Conservation (phyloP, 2,888 invertebrate species). For the Drosophila antonietae region DNA sequence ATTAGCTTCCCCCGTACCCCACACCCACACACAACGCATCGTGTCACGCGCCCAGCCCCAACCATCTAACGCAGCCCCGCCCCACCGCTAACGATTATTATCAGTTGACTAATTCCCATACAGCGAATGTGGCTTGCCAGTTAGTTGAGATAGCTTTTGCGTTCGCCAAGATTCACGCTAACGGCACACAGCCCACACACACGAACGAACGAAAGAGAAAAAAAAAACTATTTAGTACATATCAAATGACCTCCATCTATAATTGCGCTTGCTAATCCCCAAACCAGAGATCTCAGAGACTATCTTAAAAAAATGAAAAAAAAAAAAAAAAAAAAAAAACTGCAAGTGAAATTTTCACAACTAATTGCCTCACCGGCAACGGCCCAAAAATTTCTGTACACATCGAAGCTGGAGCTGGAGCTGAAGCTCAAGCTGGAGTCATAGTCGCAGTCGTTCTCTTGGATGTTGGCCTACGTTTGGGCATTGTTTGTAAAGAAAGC, state of each 20-base stretch:
- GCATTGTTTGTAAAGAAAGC: slow-evolving; percentile 75
- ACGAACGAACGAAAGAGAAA: not conserved
- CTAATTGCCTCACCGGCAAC: slow-evolving; percentile 69
- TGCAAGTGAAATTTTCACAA: slow-evolving; percentile 76
- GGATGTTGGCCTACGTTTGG: slow-evolving; percentile 47
- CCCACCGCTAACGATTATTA: slow-evolving; percentile 14
- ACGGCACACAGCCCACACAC: slow-evolving; percentile 50
- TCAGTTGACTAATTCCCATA: slow-evolving; percentile 27
- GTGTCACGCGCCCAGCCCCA: slow-evolving; percentile 25
- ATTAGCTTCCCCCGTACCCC: not conserved
- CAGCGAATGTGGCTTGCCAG: slow-evolving; percentile 20
- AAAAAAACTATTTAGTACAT: slow-evolving; percentile 29
- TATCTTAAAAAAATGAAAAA: slow-evolving; percentile 6
- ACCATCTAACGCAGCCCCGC: slow-evolving; percentile 2
- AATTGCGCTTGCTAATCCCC: slow-evolving; percentile 73
- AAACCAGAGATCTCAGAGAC: slow-evolving; percentile 55
- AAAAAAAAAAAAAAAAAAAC: slow-evolving; percentile 42
- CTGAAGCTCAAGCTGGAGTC: not conserved
- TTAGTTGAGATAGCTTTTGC: slow-evolving; percentile 22
- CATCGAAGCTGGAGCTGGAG: not conserved
- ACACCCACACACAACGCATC: not conserved
- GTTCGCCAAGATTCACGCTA: slow-evolving; percentile 26
- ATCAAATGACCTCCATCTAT: slow-evolving; percentile 74
- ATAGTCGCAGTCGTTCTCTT: slow-evolving; percentile 20
- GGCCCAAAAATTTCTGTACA: slow-evolving; percentile 58